Conservation (phyloP, 2,797 vertebrate genomes). For the Rhinella marina region DNA sequence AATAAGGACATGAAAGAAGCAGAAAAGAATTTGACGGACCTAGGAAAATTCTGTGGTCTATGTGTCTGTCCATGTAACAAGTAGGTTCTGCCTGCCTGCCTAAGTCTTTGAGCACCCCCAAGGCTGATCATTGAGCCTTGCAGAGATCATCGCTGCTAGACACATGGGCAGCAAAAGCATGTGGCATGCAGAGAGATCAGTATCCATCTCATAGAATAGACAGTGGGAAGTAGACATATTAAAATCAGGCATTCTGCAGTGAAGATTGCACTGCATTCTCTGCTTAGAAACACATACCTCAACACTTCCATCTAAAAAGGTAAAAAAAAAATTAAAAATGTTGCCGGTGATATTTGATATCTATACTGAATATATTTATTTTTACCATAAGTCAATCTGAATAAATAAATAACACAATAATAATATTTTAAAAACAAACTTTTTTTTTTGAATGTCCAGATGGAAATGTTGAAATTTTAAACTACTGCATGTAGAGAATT, state of each 20-base stretch:
- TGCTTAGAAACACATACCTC: constrained; percentile 74
- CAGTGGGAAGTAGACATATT: constrained; percentile 77
- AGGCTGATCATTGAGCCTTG: constrained; percentile 80
- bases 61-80: constrained; percentile 99
- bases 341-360: background rate
- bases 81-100: constrained; percentile 99
- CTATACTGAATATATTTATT: background rate
- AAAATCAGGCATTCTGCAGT: constrained; percentile 80
- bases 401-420: constrained; percentile 7
- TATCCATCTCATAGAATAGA: constrained; percentile 82
- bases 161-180: constrained; percentile 81
- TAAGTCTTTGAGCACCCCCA: constrained; percentile 82
- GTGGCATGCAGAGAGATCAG: constrained; percentile 80
- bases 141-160: constrained; percentile 80
- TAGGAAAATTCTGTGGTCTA: constrained; percentile 99
- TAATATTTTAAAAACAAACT: background rate
- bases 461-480: constrained; percentile 81
- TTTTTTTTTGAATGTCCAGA: constrained; percentile 69
- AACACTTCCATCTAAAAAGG: constrained; percentile 79
- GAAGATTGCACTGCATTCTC: constrained; percentile 74
- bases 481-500: constrained; percentile 75
- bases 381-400: background rate
- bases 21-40: constrained; percentile 99
- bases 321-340: background rate
- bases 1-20: constrained; percentile 99